Evolutionary conservation across 2,113 vertebrate species (phyloP).

Genomic region (Chloroceryle aenea): DNA sequence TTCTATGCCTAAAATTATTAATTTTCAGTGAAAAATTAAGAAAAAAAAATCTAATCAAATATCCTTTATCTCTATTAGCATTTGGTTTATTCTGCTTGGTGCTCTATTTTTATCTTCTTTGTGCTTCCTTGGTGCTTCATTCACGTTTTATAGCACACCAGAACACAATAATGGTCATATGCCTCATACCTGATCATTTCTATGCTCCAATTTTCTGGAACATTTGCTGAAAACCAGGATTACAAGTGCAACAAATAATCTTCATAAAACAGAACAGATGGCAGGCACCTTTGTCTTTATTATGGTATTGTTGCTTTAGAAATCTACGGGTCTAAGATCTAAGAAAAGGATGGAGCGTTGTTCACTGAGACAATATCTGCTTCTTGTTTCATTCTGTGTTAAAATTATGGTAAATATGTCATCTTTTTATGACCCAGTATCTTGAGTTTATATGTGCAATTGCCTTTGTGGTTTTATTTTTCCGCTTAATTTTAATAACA

Average conservation of each 20-base stretch:
- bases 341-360: background rate
- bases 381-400: background rate
- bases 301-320: background rate
- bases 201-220: background rate
- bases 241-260: conserved; percentile 3
- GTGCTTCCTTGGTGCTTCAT: background rate
- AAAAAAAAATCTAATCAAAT: background rate
- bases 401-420: background rate
- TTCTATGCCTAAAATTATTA: background rate
- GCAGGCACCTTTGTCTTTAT: conserved; percentile 6
- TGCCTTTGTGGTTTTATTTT: background rate
- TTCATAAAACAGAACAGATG: conserved; percentile 31
- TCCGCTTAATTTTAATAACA: background rate
- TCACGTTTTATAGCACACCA: background rate
- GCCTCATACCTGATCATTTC: background rate
- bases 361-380: background rate
- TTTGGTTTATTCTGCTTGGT: background rate
- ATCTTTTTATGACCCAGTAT: background rate
- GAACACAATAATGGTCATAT: background rate
- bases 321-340: background rate
- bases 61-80: background rate
- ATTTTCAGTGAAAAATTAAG: background rate
- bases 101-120: conserved; percentile 8
- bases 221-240: conserved; percentile 8
- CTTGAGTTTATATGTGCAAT: background rate